A percentile compares a stretch with the other conserved stretches of the same genome.
phyloP scores from a whole-genome alignment of 2,888 invertebrate species.

The Morpho achilles region DNA sequence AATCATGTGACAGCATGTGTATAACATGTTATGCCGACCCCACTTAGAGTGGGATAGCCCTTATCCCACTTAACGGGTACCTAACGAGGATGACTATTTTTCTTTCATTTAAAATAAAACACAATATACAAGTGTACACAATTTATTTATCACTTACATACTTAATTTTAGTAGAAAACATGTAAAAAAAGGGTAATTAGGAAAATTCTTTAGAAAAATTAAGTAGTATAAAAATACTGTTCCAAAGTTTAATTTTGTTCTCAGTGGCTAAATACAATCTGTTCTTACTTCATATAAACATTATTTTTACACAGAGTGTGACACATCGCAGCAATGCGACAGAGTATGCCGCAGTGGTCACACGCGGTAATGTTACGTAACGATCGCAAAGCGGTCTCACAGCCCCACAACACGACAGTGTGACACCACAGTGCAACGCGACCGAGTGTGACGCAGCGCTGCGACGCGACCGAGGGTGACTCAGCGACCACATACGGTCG shows the following conservation, averaged over 20 bases:
- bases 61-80: no score
- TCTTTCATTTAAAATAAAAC: constrained; percentile 22
- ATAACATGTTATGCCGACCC: no score
- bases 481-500: no score
- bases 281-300: no score
- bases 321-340: no score
- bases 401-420: constrained; percentile 64
- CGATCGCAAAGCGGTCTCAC: constrained; percentile 93
- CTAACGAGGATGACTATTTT: no score
- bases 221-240: constrained; percentile 72
- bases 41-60: no score
- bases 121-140: constrained; percentile 64
- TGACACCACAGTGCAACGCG: constrained; percentile 2
- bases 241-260: constrained; percentile 35
- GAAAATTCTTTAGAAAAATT: constrained; percentile 61
- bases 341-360: constrained; percentile 69
- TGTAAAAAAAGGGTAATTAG: constrained; percentile 48
- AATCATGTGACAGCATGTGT: no score
- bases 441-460: not conserved
- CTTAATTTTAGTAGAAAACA: constrained; percentile 64
- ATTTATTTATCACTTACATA: constrained; percentile 66
- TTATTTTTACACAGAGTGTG: no score
- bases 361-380: constrained; percentile 91
- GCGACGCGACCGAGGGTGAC: no score
- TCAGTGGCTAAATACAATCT: no score